These are phyloP conservation scores for Neoascia interrupta DNA, from an alignment of 2,888 invertebrate species.

Conservation along the genomic window DNA sequence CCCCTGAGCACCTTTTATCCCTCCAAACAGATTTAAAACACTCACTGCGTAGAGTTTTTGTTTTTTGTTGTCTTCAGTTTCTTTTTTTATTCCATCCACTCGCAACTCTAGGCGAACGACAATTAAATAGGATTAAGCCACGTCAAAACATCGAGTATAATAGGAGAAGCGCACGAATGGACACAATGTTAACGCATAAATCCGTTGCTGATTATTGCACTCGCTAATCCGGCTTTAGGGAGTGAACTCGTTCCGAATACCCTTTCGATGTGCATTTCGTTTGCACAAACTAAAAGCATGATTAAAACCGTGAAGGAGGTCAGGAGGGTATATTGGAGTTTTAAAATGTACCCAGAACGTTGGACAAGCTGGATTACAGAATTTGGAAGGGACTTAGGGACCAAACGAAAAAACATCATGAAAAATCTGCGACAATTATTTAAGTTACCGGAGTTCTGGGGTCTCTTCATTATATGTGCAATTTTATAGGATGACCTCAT, in stretches of 20 bases:
- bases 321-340: background rate
- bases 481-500: too few species aligned
- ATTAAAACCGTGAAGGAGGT: slow-evolving; percentile 33
- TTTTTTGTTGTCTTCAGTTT: too few species aligned
- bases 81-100: too few species aligned
- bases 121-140: too few species aligned
- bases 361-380: slow-evolving; percentile 29
- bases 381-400: slow-evolving; percentile 22
- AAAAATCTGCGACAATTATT: slow-evolving; percentile 19
- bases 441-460: slow-evolving; percentile 20
- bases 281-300: slow-evolving; percentile 44
- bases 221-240: slow-evolving; percentile 66
- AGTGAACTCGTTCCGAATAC: too few species aligned
- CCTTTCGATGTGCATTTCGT: too few species aligned
- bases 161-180: too few species aligned
- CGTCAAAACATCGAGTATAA: too few species aligned
- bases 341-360: slow-evolving; percentile 9
- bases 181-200: slow-evolving; percentile 60
- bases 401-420: background rate
- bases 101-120: too few species aligned
- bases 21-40: too few species aligned
- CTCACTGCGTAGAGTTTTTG: too few species aligned
- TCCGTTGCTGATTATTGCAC: slow-evolving; percentile 68
- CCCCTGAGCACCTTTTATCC: too few species aligned
- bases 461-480: slow-evolving; percentile 34